Percentiles rank a stretch among this genome's conserved stretches.
Evolutionary conservation across 2,888 invertebrate genomes (phyloP).

Genomic region (Philonicus albiceps): DNA sequence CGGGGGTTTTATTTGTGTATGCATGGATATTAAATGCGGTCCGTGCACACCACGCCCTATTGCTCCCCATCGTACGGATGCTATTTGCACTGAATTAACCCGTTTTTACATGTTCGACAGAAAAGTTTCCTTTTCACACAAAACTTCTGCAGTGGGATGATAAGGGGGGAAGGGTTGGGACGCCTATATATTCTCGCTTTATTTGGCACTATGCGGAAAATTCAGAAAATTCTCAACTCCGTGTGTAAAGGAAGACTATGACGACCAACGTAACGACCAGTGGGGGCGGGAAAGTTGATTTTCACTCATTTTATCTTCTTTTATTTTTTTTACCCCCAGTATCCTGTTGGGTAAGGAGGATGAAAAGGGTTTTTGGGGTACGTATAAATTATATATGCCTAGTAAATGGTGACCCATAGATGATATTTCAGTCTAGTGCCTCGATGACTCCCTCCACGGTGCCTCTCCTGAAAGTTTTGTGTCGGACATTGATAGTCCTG

Average conservation of each 20-base stretch:
- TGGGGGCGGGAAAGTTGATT: neutral
- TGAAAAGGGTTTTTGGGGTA: neutral
- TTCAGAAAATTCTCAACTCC: neutral
- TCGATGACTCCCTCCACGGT: neutral
- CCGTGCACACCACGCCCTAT: neutral
- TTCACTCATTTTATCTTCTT: conserved; percentile 5
- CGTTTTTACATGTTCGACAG: conserved; percentile 21
- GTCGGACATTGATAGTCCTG: neutral
- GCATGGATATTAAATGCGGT: neutral
- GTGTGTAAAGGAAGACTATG: neutral
- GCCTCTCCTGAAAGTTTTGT: neutral
- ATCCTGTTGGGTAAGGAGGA: neutral
- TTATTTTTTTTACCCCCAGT: neutral
- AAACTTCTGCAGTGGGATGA: neutral
- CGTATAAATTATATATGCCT: conserved; percentile 13
- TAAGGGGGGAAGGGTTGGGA: no score
- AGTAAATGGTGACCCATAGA: conserved; percentile 24
- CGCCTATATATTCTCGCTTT: neutral
- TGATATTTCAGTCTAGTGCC: conserved; percentile 16
- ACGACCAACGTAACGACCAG: neutral
- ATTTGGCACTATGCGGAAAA: neutral
- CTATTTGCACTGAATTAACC: conserved; percentile 31
- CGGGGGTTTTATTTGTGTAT: neutral
- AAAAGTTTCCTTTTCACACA: conserved; percentile 26
- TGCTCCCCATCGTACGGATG: neutral